Base-by-base conservation (phyloP, 2,888 invertebrate species). In the Sesia apiformis region DNA sequence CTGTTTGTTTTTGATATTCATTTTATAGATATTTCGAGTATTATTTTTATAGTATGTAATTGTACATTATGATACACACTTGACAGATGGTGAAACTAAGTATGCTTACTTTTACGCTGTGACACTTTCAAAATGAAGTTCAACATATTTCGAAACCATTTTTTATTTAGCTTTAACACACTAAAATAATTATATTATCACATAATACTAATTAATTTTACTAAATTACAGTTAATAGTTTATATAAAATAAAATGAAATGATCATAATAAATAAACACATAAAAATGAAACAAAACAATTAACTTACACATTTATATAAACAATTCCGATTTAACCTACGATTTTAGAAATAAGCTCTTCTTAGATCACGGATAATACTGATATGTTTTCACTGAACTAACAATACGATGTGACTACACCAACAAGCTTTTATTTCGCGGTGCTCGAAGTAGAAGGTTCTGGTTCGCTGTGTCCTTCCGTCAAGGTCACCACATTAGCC, bases 391-490 rank as follows among this genome's bases (percentile, higher is more conserved):
- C 42, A 38, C 50, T 50, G 50, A 50, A 7, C 38, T 50, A 50
- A 50, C 50, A 46, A 7, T 50, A 39, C 39, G 50, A 52, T 40
- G 52, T 40, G 39, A n/a, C n/a, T 52, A 23, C 5, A 38, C 39
- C 6, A 51, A 51, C 42, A 46, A 23, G 23, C 1, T 23, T 23
- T 23, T 23, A 23, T 23, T 23, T 23, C 69, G 87, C 66, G 66
- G 78, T 66, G 5, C 23, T 23, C 23, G 82, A 77, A 4, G 82
- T 78, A 41, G 79, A 79, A 3, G 81, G 80, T 53, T 76, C 76
- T 0, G 74, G 72, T 38, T 63, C 64, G 4, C 8, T 40, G 49
- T 63, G 62, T 8, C 64, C 63, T 0, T 53, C 53, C 64, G 81
- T 54, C 55, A 64, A 58, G 7, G 63, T 63, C 0, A 63, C 61